Conservation (phyloP, 35 echinoderm and acorn worm species). For the Heliocidaris erythrogramma region DNA sequence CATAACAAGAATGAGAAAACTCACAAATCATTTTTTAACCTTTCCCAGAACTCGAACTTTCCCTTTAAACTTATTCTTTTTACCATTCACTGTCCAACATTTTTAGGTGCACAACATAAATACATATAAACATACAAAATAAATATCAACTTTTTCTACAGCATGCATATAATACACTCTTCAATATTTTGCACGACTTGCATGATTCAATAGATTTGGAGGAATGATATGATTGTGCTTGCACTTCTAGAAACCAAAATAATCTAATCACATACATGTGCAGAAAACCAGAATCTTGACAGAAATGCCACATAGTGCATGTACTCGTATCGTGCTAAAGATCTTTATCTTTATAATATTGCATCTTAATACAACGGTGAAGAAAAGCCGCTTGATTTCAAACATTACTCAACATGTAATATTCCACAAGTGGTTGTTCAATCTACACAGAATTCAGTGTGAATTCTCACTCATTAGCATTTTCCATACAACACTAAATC, state of each 20-base stretch:
- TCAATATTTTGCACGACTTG: background rate
- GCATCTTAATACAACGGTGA: background rate
- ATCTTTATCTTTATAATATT: background rate
- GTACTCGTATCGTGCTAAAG: background rate
- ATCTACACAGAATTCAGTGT: background rate
- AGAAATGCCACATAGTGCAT: too few relatives aligned
- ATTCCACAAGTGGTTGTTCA: background rate
- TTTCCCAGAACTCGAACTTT: background rate
- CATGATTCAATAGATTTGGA: background rate
- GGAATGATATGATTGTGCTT: background rate
- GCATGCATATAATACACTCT: background rate
- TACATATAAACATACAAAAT: slow-evolving; percentile 6
- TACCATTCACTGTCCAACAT: background rate
- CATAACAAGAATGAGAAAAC: too few relatives aligned
- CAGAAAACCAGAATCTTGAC: background rate
- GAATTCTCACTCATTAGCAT: too few relatives aligned
- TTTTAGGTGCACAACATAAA: background rate
- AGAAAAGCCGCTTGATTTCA: background rate
- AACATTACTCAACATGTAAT: background rate
- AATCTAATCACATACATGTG: background rate
- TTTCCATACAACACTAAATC: background rate
- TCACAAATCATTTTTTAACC: too few relatives aligned
- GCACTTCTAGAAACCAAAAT: background rate
- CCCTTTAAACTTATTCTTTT: background rate
- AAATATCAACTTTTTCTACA: background rate